phyloP scores from a whole-genome alignment of 1,140 invertebrate species.

The Caenorhabditis inopinata region DNA sequence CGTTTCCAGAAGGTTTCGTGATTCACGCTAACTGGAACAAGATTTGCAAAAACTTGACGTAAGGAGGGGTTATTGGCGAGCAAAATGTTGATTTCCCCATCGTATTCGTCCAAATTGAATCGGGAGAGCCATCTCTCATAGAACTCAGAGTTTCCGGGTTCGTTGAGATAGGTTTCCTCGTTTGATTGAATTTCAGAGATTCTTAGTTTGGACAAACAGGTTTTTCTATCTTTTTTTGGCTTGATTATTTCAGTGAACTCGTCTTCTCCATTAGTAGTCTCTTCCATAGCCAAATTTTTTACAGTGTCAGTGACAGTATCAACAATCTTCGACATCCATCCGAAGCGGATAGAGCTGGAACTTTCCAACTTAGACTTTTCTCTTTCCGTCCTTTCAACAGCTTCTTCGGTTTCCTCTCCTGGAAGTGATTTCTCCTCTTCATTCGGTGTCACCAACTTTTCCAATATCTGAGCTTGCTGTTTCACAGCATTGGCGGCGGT shows the following conservation, averaged over 20 bases:
- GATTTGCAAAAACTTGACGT: background rate
- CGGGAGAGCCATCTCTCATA: slow-evolving; percentile 5
- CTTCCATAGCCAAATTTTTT: slow-evolving; percentile 36
- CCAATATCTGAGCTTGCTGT: slow-evolving; percentile 5
- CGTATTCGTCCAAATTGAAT: slow-evolving; percentile 23
- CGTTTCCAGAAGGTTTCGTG: slow-evolving; percentile 37
- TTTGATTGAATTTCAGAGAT: slow-evolving; percentile 28
- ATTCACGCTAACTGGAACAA: background rate
- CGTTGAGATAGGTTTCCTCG: slow-evolving; percentile 25
- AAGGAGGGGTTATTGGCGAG: slow-evolving; percentile 13
- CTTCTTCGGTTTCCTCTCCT: background rate
- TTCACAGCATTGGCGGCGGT: slow-evolving; percentile 2
- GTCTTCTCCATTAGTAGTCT: slow-evolving; percentile 26
- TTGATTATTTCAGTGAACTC: slow-evolving; percentile 37
- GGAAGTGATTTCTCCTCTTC: slow-evolving; percentile 13
- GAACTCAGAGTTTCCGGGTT: slow-evolving; percentile 23
- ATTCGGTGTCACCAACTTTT: background rate
- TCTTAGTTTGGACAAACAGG: background rate
- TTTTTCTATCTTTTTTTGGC: slow-evolving; percentile 2
- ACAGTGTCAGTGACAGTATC: slow-evolving; percentile 33
- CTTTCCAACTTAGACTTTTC: background rate
- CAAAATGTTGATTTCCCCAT: slow-evolving; percentile 36
- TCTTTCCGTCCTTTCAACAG: background rate
- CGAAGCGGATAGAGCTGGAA: background rate
- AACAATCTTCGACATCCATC: slow-evolving; percentile 22